phyloP scores from a whole-genome alignment of 2,888 invertebrate species.

The Axea sp. region DNA sequence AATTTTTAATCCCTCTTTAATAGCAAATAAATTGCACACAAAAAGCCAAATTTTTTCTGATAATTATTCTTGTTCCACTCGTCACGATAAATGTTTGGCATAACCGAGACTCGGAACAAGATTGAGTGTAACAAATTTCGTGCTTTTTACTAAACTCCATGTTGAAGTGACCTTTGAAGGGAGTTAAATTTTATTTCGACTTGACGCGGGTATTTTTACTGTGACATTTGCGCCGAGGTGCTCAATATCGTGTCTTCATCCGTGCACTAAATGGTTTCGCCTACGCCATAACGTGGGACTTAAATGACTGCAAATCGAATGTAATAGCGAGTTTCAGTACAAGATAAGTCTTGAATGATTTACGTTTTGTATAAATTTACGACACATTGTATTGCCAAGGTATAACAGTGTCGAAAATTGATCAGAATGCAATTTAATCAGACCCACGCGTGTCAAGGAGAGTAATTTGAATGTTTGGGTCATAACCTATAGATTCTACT shows the following conservation, averaged over 20 bases:
- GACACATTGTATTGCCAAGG: conserved; percentile 28
- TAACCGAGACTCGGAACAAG: neutral
- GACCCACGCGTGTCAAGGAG: conserved; percentile 1
- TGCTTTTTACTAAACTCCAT: neutral
- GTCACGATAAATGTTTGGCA: neutral
- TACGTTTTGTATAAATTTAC: conserved; percentile 36
- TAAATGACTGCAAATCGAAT: conserved; percentile 53
- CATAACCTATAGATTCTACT: no score
- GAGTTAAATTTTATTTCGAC: conserved; percentile 24
- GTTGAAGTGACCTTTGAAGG: conserved; percentile 19
- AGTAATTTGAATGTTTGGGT: conserved; percentile 6
- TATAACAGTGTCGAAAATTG: conserved; percentile 29
- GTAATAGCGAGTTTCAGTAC: conserved; percentile 48
- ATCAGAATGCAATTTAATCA: conserved; percentile 24
- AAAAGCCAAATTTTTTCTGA: conserved; percentile 10
- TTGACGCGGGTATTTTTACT: conserved; percentile 27
- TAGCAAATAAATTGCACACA: conserved; percentile 5
- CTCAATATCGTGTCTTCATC: conserved; percentile 40
- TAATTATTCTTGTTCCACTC: conserved; percentile 8
- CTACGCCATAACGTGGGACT: conserved; percentile 46
- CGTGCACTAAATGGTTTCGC: conserved; percentile 30
- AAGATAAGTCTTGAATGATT: conserved; percentile 37
- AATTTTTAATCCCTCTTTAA: conserved; percentile 29
- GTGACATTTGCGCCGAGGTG: conserved; percentile 32
- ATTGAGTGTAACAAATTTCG: neutral